A percentile compares a stretch with the other conserved stretches of the same genome.
Conservation (phyloP, 2,888 invertebrate genomes). For the Metallyticus violacea region DNA sequence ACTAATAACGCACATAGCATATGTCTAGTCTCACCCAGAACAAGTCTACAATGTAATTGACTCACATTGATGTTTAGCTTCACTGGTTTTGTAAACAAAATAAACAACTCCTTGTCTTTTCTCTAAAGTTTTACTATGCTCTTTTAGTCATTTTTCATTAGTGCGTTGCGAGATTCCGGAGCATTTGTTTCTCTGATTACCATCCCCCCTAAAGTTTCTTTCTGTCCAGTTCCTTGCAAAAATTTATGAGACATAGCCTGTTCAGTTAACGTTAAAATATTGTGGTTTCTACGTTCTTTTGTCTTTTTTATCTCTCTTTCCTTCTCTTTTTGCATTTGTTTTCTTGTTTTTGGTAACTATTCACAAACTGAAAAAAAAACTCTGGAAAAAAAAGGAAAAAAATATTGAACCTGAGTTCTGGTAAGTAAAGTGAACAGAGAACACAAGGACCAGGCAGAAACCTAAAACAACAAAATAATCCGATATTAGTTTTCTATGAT, state of each 20-base stretch:
- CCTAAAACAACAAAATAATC: neutral
- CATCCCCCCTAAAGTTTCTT: neutral
- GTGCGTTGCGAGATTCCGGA: neutral
- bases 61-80: too few relatives aligned
- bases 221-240: neutral
- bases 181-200: neutral
- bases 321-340: neutral
- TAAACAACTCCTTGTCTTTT: neutral
- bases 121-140: neutral
- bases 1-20: too few relatives aligned
- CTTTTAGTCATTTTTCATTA: neutral
- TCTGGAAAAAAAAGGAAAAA: neutral
- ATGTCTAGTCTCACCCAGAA: too few relatives aligned
- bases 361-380: neutral
- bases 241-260: neutral
- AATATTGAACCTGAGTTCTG: neutral
- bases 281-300: neutral
- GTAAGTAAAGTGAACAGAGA: neutral
- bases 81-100: too few relatives aligned
- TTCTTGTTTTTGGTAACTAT: neutral
- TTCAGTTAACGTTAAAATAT: neutral
- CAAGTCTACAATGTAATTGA: too few relatives aligned
- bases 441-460: neutral
- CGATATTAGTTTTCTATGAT: neutral
- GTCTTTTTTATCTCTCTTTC: neutral